Base-by-base conservation (phyloP, 2,113 vertebrate genomes). In the Rhagologus leucostigma region DNA sequence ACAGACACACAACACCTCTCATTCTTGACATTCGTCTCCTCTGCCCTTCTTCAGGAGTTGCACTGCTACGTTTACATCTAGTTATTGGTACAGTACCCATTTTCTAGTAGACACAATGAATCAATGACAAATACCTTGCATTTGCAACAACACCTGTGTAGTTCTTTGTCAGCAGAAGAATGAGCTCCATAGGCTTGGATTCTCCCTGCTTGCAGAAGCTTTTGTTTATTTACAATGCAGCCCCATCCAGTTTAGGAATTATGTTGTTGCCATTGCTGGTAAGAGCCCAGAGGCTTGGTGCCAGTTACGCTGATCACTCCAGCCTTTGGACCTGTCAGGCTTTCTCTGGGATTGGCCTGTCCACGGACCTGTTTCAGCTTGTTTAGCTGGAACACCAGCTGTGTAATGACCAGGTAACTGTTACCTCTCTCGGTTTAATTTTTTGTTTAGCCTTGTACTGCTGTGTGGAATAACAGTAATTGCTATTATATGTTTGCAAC, bases 241-340 rank as follows among this genome's bases (percentile, higher is more conserved):
- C 7, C 30, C 6, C 11, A 30, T 55, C 27, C 41, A 82, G 7
- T 4, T 46, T 16, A 20, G 27, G 39, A 60, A 23, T 56, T 27
- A 18, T 3, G 3, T 4, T 32, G 32, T 20, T 64, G 39, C 8
- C 21, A 1, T 27, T 55, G 18, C 21, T 46, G 39, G 12, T 65
- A 41, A 37, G 35, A 53, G 37, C 15, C 8, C 33, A 32, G 7
- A 35, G 24, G 16, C 13, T 64, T 49, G 60, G 13, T 39, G 27
- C 50, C n/a, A 37, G 10, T 37, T 52, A 14, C 0, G 2, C 9
- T 39, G n/a, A 42, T 12, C 0, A 0, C 4, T 3, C 1, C 1
- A 33, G 39, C 21, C 27, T 68, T 29, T 0, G 1, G 65, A 39
- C 17, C 17, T 63, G 39, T 23, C 20, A 49, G 49, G 24, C 5